Conservation (phyloP, 2,113 vertebrate species). For the Boleophthalmus pectinirostris region DNA sequence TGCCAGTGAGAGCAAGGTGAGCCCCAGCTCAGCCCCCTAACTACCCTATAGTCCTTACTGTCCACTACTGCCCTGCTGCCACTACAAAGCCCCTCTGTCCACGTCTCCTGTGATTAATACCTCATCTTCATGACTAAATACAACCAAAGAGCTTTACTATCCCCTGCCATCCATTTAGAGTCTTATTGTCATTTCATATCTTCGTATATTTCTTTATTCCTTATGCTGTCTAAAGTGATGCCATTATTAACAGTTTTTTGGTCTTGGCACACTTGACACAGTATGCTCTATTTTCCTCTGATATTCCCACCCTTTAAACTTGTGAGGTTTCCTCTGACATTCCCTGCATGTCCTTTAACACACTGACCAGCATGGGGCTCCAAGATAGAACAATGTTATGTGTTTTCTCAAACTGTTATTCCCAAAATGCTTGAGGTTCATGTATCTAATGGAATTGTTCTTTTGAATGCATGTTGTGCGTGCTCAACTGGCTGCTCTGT, state of each 20-base stretch:
- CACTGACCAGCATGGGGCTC: slow-evolving; percentile 64
- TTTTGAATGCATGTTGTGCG: slow-evolving; percentile 63
- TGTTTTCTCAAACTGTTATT: slow-evolving; percentile 17
- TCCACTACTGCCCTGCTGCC: slow-evolving; percentile 25
- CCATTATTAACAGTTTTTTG: background rate
- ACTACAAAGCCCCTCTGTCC: slow-evolving; percentile 19
- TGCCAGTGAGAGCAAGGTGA: slow-evolving; percentile 99
- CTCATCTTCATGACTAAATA: background rate
- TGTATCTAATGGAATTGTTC: slow-evolving; percentile 44
- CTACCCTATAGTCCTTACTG: slow-evolving; percentile 35
- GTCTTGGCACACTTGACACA: background rate
- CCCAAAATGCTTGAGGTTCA: slow-evolving; percentile 31
- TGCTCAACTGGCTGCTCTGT: slow-evolving; percentile 57
- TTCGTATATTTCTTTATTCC: background rate
- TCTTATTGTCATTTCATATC: background rate
- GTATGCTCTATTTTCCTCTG: slow-evolving; percentile 4
- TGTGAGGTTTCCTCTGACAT: slow-evolving; percentile 18
- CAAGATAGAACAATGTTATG: slow-evolving; percentile 37
- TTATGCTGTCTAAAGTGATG: background rate
- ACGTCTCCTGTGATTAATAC: slow-evolving; percentile 6
- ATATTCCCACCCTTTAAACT: slow-evolving; percentile 1
- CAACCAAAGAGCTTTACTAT: background rate
- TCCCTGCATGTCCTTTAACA: slow-evolving; percentile 54
- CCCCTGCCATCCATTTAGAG: background rate
- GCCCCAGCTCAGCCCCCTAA: slow-evolving; percentile 66